Evolutionary conservation across 2,888 invertebrate genomes (phyloP), one percentile per base, ranked within the genome.

Genomic region (Exocentrus adspersus): DNA sequence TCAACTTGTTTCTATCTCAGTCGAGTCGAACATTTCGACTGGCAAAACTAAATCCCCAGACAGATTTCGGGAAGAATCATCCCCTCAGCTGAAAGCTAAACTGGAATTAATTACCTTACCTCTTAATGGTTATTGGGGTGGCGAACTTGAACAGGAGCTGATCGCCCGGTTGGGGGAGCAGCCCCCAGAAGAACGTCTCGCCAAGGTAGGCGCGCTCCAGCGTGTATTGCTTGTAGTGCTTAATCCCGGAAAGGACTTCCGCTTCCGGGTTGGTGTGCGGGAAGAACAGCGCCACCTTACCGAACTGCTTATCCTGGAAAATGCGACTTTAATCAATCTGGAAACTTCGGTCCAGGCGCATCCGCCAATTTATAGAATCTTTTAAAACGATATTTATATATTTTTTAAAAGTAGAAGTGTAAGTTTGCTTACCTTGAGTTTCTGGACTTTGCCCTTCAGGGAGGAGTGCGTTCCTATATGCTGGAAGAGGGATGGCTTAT

Each of bases 401-500:
- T n/a, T n/a, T n/a, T n/a, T n/a, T n/a, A n/a, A n/a, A n/a, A n/a
- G n/a, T n/a, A n/a, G n/a, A n/a, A n/a, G n/a, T n/a, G n/a, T n/a
- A n/a, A n/a, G n/a, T n/a, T 28, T 10, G 69, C 74, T 76, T 84
- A 92, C 95, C 88, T 96, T 95, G 0, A 98, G 85, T 83, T 95
- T 96, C 80, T 98, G 98, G 57, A 97, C 93, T 87, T 98, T 98
- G 61, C 98, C 98, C 81, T 92, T 93, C 0, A 98, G 86, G 0
- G 98, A 98, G 0, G 98, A 98, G 78, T 95, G 95, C 16, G 93
- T 90, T 2, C 98, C 98, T 65, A 97, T 93, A 79, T 98, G 98
- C 83, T 97, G 96, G 79, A 98, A 98, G 1, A 98, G 85, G 0
- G 97, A 94, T 0, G 94, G 92, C 71, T 94, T 93, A 80, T 92